Base-by-base conservation (phyloP, 2,888 invertebrate species). In the Synanthedon formicaeformis region DNA sequence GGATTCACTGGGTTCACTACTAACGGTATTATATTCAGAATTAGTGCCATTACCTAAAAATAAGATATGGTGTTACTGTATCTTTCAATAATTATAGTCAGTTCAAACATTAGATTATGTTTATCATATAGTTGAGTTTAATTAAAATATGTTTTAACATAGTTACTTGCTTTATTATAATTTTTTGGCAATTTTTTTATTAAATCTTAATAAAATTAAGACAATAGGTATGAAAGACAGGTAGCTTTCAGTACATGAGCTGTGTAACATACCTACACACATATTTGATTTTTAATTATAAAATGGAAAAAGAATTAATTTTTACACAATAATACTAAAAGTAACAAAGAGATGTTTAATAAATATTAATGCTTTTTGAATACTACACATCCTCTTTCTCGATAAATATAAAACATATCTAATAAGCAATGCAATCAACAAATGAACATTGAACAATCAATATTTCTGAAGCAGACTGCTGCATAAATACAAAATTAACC, bases 11-110 rank as follows among this genome's bases (percentile, higher is more conserved):
- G 80, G 34, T 68, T 71, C 78, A 85, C 80, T 58, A 84, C 73
- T 67, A 80, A 75, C 56, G 81, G 81, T 57, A 85, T 71, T 60
- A 85, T 66, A 76, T 73, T 80, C 70, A 86, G 81, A 57, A 85
- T 73, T 58, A 86, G 73, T 62, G 83, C 81, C 73, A 85, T 73
- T 74, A 81, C 83, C 85, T 86, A 86, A 78, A 85, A 85, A 67
- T 69, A 78, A 78, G 71, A 79, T 68, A 71, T 23, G 4, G 34
- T 34, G 10, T 34, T 34, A 34, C 34, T 34, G 34, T 34, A 34
- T 34, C 34, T 34, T 8, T 34, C 34, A 34, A 34, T 34, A 34
- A 34, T 34, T 10, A 34, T 10, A 34, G 34, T 34, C 34, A 34
- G 10, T 10, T 34, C 34, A 34, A 10, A 10, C 34, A 34, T 34